phyloP scores from a whole-genome alignment of 92 coral and sea anemone species.

The Phenganax stokvisi region DNA sequence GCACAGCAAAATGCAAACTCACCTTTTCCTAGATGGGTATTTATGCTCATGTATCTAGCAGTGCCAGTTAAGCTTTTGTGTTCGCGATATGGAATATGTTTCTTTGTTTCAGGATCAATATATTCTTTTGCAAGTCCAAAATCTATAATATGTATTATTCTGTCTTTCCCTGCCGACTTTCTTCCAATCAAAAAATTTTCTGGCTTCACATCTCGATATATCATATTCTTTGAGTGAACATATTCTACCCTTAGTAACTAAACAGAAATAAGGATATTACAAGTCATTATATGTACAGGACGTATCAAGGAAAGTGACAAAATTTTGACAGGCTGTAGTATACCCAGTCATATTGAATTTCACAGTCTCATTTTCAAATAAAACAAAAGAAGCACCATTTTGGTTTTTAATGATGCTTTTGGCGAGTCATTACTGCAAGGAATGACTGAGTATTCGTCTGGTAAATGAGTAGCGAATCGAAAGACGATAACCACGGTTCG shows the following conservation, averaged over 20 bases:
- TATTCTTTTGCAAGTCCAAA: slow-evolving; percentile 99
- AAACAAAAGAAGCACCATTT: no score
- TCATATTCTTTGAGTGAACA: slow-evolving; percentile 99
- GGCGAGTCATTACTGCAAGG: no score
- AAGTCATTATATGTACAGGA: neutral
- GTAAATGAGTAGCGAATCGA: no score
- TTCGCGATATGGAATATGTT: slow-evolving; percentile 95
- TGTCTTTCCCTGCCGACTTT: slow-evolving; percentile 89
- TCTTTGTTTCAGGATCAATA: slow-evolving; percentile 97
- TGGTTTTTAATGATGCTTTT: no score
- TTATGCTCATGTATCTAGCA: slow-evolving; percentile 99
- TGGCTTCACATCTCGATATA: slow-evolving; percentile 96
- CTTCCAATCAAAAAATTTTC: slow-evolving; percentile 97
- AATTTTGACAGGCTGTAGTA: neutral
- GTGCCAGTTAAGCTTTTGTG: slow-evolving; percentile 99
- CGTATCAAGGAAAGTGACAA: neutral
- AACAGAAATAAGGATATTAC: slow-evolving; percentile 4
- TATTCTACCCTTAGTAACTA: slow-evolving; percentile 86
- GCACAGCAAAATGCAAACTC: neutral
- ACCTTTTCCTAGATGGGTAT: slow-evolving; percentile 99
- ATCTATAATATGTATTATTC: slow-evolving; percentile 91
- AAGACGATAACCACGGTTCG: no score
- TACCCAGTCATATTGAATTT: neutral
- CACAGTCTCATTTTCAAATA: no score
- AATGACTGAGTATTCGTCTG: no score